Evolutionary conservation across 2,888 invertebrate genomes (phyloP).

Genomic region (Corythucha ciliata): DNA sequence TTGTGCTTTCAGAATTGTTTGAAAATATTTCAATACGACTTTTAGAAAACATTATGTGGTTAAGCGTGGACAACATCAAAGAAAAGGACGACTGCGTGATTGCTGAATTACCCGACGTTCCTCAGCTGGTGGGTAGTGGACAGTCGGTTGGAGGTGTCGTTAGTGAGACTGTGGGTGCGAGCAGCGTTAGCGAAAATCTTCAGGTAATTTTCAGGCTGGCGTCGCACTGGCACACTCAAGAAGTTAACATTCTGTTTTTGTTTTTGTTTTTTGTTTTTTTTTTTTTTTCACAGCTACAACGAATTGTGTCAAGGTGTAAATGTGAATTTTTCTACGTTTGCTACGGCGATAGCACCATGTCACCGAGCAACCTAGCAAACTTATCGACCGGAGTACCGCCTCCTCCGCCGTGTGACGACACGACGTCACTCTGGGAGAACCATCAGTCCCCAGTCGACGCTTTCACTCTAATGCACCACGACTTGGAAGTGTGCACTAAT

Average conservation of each 20-base stretch:
- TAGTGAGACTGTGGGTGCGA: constrained; percentile 77
- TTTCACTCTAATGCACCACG: constrained; percentile 96
- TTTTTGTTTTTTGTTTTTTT: not conserved
- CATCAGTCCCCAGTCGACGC: constrained; percentile 87
- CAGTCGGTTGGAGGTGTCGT: constrained; percentile 96
- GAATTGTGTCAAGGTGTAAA: constrained; percentile 83
- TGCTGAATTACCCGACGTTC: constrained; percentile 71
- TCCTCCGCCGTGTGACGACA: constrained; percentile 56
- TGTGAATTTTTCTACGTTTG: constrained; percentile 97
- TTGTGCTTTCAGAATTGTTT: not conserved
- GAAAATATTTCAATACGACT: constrained; percentile 3
- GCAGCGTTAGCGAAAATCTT: constrained; percentile 45
- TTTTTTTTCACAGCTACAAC: constrained; percentile 62
- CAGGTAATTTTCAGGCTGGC: constrained; percentile 33
- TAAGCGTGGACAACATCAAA: constrained; percentile 87
- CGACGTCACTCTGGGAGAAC: constrained; percentile 66
- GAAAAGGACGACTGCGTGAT: constrained; percentile 62
- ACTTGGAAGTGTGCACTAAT: constrained; percentile 95
- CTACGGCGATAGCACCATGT: constrained; percentile 73
- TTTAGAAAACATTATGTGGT: constrained; percentile 88
- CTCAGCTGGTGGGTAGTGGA: constrained; percentile 84
- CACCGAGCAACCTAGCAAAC: constrained; percentile 53
- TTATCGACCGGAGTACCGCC: constrained; percentile 57
- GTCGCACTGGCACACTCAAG: not conserved
- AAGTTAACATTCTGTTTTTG: not conserved